phyloP scores from a whole-genome alignment of 2,113 vertebrate genomes.

The Beaufortia kweichowensis region DNA sequence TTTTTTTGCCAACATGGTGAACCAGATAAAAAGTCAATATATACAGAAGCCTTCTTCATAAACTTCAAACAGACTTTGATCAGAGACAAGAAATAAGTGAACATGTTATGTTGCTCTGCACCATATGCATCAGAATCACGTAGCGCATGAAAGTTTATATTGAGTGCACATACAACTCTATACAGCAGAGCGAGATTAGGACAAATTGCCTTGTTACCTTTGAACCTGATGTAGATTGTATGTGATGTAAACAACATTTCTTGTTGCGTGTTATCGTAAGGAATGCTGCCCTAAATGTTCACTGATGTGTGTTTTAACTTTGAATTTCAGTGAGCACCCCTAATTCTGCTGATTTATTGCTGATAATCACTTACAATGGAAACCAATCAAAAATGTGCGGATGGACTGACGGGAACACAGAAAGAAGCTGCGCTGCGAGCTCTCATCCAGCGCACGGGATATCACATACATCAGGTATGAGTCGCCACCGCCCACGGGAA shows the following conservation, averaged over 20 bases:
- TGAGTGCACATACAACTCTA: no score
- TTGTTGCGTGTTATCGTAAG: slow-evolving; percentile 11
- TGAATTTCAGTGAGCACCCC: slow-evolving; percentile 96
- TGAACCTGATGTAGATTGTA: neutral
- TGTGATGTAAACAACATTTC: neutral
- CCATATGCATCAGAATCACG: no score
- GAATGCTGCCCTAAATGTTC: slow-evolving; percentile 13
- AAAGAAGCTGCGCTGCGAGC: slow-evolving; percentile 88
- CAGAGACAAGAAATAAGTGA: neutral
- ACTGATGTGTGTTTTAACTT: slow-evolving; percentile 76
- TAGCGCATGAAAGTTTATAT: no score
- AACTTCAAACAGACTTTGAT: slow-evolving; percentile 6
- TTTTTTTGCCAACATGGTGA: no score
- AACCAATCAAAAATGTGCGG: slow-evolving; percentile 99
- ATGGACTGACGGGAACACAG: slow-evolving; percentile 90
- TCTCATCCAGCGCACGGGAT: slow-evolving; percentile 92
- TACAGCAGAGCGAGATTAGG: no score
- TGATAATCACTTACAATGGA: slow-evolving; percentile 99
- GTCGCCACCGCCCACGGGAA: no score
- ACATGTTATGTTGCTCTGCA: no score
- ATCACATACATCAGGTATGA: slow-evolving; percentile 96
- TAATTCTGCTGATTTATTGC: slow-evolving; percentile 99
- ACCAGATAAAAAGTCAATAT: slow-evolving; percentile 16
- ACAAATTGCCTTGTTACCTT: slow-evolving; percentile 2
- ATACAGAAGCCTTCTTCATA: neutral